phyloP scores from a whole-genome alignment of 2,888 invertebrate genomes.

The Arctia plantaginis region DNA sequence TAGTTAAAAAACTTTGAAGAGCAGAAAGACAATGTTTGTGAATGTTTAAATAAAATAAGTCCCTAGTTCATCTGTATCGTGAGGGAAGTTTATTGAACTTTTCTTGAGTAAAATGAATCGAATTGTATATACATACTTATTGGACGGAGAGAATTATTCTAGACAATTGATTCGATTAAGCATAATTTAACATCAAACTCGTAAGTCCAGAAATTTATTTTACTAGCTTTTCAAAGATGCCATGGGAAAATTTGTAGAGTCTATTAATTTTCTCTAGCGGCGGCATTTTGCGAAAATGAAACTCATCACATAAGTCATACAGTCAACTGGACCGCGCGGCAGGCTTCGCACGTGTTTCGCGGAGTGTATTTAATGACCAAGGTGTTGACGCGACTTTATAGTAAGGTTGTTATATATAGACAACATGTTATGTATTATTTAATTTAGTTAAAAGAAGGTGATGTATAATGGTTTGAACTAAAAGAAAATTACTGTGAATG shows the following conservation, averaged over 20 bases:
- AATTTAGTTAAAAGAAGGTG: neutral
- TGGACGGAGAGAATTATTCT: neutral
- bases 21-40: neutral
- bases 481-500: neutral
- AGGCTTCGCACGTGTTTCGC: conserved; percentile 1
- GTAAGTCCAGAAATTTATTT: neutral
- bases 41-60: neutral
- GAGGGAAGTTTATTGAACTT: too few relatives aligned
- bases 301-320: neutral
- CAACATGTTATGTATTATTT: neutral
- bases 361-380: neutral
- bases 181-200: neutral
- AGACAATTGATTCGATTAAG: neutral
- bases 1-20: neutral
- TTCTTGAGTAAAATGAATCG: neutral
- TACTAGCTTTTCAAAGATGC: neutral
- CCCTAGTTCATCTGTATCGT: neutral
- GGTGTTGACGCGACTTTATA: neutral
- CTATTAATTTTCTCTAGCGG: neutral
- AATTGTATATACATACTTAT: neutral
- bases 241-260: neutral
- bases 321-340: neutral
- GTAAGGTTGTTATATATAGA: neutral
- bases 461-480: neutral
- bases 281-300: conserved; percentile 1